Conservation (phyloP, 2,113 vertebrate species). For the Anguilla japonica region DNA sequence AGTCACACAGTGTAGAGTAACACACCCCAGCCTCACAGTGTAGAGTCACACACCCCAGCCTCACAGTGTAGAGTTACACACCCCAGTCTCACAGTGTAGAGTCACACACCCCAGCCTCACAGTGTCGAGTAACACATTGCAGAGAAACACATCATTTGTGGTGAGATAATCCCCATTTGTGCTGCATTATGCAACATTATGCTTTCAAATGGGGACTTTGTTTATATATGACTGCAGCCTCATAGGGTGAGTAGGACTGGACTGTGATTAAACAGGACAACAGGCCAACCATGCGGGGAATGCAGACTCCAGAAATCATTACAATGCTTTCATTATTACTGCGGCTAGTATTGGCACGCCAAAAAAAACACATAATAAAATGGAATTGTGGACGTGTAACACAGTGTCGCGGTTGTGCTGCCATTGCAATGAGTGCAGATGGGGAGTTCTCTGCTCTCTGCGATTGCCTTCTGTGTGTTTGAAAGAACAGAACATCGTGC, state of each 20-base stretch:
- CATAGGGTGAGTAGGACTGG: background rate
- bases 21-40: too few species aligned
- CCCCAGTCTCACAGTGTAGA: too few species aligned
- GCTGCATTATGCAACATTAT: background rate
- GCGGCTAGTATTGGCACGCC: background rate
- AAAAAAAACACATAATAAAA: background rate
- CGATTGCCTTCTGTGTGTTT: background rate
- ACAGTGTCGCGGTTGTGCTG: background rate
- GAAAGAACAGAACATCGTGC: background rate
- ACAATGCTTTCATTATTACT: background rate
- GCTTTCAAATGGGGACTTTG: slow-evolving; percentile 1
- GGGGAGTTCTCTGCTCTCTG: background rate
- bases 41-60: too few species aligned
- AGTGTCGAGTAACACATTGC: background rate
- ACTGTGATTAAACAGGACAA: background rate
- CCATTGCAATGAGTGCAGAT: background rate
- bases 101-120: background rate
- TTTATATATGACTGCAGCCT: background rate
- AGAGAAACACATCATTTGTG: background rate
- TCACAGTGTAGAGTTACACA: too few species aligned
- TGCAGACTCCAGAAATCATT: background rate
- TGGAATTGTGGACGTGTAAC: background rate
- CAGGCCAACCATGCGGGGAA: background rate
- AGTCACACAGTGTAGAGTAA: background rate
- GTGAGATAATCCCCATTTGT: background rate